phyloP scores from a whole-genome alignment of 2,888 invertebrate species.

The Cosmopolites sordidus region DNA sequence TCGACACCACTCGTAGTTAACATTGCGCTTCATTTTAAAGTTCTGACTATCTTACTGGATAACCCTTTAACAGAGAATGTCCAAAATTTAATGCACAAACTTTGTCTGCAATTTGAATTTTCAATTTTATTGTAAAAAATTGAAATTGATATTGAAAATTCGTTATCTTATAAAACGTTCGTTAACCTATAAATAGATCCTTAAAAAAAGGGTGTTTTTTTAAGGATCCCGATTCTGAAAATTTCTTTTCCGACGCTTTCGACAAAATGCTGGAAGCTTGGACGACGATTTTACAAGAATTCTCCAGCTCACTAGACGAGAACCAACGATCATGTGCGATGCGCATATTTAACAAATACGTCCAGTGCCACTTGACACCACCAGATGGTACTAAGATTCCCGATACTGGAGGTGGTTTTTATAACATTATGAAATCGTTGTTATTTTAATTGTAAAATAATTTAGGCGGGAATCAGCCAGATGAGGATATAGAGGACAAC shows the following conservation, averaged over 20 bases:
- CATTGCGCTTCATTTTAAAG: no score
- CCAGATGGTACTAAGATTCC: slow-evolving; percentile 65
- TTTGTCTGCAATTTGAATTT: no score
- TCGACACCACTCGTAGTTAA: no score
- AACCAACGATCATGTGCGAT: slow-evolving; percentile 42
- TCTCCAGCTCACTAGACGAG: slow-evolving; percentile 40
- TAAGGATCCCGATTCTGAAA: slow-evolving; percentile 50
- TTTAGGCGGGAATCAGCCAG: not conserved
- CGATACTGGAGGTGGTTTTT: slow-evolving; percentile 39
- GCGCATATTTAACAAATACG: slow-evolving; percentile 73
- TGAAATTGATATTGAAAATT: no score
- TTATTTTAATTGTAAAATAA: not conserved
- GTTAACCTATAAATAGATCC: no score
- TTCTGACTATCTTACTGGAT: no score
- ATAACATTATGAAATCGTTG: slow-evolving; percentile 31
- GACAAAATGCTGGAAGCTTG: slow-evolving; percentile 66
- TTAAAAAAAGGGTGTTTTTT: no score
- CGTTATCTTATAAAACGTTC: no score
- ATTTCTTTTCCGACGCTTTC: slow-evolving; percentile 63
- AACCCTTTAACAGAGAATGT: no score
- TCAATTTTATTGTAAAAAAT: no score
- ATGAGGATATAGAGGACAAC: slow-evolving; percentile 62
- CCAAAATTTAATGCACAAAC: no score
- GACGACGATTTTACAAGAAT: slow-evolving; percentile 53
- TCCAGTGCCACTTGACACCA: slow-evolving; percentile 74